phyloP scores from a whole-genome alignment of 2,113 vertebrate genomes.

The Bos javanicus region DNA sequence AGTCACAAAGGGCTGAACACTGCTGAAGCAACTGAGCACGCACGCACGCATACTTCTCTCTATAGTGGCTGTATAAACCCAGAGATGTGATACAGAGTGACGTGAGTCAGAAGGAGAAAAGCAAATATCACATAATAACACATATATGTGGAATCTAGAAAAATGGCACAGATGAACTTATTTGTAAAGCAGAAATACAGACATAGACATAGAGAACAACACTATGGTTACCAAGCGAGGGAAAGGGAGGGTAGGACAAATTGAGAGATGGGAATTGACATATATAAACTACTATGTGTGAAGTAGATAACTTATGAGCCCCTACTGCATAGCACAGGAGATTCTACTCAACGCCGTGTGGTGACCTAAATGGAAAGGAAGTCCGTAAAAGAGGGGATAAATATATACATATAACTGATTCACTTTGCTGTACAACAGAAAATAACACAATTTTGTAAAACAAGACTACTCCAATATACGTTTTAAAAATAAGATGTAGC shows the following conservation, averaged over 20 bases:
- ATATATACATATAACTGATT: not conserved
- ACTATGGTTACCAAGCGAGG: not conserved
- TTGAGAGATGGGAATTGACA: not conserved
- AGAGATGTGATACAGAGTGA: not conserved
- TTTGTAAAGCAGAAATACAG: not conserved
- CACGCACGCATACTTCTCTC: fast-evolving
- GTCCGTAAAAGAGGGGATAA: not conserved
- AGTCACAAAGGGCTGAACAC: not conserved
- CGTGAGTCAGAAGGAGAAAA: not conserved
- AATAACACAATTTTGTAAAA: not conserved
- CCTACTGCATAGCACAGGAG: not conserved
- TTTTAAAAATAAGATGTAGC: not conserved
- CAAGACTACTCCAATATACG: not conserved
- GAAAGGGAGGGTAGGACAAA: not conserved
- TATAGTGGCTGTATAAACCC: not conserved
- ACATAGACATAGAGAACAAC: not conserved
- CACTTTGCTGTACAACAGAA: not conserved
- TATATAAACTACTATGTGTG: not conserved
- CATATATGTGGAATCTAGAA: not conserved
- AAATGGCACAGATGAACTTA: not conserved
- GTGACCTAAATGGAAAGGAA: not conserved
- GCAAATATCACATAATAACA: not conserved
- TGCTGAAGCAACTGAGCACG: not conserved
- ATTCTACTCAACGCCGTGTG: not conserved
- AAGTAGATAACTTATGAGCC: not conserved